Evolutionary conservation across 2,113 vertebrate species (phyloP).

Genomic region (Suncus etruscus): DNA sequence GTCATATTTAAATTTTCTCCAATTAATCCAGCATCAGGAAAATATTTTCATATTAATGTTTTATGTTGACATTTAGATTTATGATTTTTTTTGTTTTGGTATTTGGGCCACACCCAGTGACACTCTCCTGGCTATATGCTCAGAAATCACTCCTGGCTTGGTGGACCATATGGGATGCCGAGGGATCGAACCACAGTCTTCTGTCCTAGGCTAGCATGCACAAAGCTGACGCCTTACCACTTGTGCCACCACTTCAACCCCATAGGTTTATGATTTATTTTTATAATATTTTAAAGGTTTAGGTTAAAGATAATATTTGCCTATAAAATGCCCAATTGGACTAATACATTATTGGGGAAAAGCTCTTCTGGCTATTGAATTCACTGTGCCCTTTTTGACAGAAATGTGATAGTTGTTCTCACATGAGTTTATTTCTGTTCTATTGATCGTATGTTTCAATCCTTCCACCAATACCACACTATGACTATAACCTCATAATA

Average conservation of each 20-base stretch:
- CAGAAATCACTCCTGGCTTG: no score
- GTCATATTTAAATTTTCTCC: constrained; percentile 32
- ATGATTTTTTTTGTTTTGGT: background rate
- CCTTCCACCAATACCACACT: constrained; percentile 2
- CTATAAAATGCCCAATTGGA: constrained; percentile 18
- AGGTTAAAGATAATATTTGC: background rate
- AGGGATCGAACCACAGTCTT: no score
- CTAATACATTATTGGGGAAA: constrained; percentile 19
- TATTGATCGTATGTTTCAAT: constrained; percentile 14
- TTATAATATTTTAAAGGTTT: constrained; percentile 46
- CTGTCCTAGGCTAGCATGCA: no score
- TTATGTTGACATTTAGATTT: constrained; percentile 48
- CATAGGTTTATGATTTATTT: constrained; percentile 34
- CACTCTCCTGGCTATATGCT: no score
- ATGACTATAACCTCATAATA: constrained; percentile 9
- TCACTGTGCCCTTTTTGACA: constrained; percentile 39
- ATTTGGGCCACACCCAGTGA: no score
- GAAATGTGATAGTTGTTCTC: constrained; percentile 42
- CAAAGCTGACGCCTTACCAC: no score
- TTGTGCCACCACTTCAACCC: no score
- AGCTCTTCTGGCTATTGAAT: constrained; percentile 1
- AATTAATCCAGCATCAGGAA: constrained; percentile 38
- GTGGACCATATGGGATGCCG: no score
- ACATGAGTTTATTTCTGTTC: constrained; percentile 43
- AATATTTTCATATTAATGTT: constrained; percentile 41